Evolutionary conservation across 2,797 vertebrate species (phyloP), one percentile per base, ranked within the genome.

Genomic region (Glyptemys insculpta): DNA sequence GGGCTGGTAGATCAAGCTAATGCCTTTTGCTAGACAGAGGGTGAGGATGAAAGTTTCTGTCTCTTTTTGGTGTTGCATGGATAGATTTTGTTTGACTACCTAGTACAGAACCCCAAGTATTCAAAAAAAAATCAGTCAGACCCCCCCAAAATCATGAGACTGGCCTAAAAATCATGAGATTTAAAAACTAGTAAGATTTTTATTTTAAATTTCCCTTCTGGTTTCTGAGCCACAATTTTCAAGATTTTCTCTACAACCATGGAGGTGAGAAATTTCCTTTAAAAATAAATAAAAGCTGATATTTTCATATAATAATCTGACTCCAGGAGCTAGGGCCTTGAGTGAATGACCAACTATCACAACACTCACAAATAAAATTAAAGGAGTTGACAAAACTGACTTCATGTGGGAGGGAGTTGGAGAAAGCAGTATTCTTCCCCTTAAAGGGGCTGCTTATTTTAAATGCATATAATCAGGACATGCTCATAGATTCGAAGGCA

Each of bases 281-380:
- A n/a, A 68, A 68, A 59, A 31, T 59, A 59, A 59, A 59, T 59
- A 59, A 59, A 59, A 59, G 9, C 31, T 68, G 18, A 68, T 18
- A 37, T 68, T 68, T 37, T 68, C 65, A 68, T 8, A 19, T 37
- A 72, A 72, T 62, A 14, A 62, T 62, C 12, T 34, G 59, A 34
- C 59, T 62, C 31, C 59, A 34, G 14, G 59, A 62, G 92, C 1
- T 88, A 91, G 92, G 56, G 8, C 72, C 92, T 72, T 65, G 50
- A 89, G 83, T 31, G 23, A 89, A 96, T 94, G 93, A 37, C 34
- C 44, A 88, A 68, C 44, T 44, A 59, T 56, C 85, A 53, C 41
- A 14, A 0, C 12, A 37, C 52, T 65, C 31, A 3, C 5, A 6
- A 59, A 29, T 90, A 89, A 89, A 34, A 31, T 59, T 88, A n/a